phyloP scores from a whole-genome alignment of 1,140 invertebrate species.

The Coptotermes formosanus region DNA sequence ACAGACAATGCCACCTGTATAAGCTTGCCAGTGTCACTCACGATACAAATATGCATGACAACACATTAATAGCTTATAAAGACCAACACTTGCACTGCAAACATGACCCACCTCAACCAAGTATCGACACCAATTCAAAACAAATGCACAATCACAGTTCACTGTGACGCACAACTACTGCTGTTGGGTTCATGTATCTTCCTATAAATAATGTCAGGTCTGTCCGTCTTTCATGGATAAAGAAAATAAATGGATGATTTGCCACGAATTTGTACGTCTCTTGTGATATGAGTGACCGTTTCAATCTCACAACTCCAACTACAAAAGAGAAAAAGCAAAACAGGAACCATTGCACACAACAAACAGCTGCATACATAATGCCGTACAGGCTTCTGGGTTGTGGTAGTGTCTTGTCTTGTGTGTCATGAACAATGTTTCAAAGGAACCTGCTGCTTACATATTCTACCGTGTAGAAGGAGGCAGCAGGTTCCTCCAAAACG shows the following conservation, averaged over 20 bases:
- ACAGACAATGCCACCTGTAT: neutral
- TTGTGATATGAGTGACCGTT: neutral
- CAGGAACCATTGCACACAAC: neutral
- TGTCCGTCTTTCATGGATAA: neutral
- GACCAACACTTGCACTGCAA: neutral
- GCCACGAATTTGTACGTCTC: neutral
- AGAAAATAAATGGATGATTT: slow-evolving; percentile 25
- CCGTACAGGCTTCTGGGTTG: too few species aligned
- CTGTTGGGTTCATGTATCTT: neutral
- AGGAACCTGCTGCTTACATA: too few species aligned
- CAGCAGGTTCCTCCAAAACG: too few species aligned
- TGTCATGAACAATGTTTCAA: too few species aligned
- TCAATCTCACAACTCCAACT: neutral
- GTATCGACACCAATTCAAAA: neutral
- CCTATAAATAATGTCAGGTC: neutral
- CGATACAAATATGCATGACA: neutral
- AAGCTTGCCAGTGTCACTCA: neutral
- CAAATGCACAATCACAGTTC: neutral
- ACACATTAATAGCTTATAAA: neutral
- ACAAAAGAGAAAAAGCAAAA: slow-evolving; percentile 14
- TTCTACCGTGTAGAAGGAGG: too few species aligned
- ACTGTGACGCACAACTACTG: neutral
- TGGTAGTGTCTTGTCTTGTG: too few species aligned
- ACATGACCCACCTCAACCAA: neutral
- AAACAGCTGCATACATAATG: too few species aligned